Conservation (phyloP, 2,888 invertebrate genomes). For the Plutella xylostella region DNA sequence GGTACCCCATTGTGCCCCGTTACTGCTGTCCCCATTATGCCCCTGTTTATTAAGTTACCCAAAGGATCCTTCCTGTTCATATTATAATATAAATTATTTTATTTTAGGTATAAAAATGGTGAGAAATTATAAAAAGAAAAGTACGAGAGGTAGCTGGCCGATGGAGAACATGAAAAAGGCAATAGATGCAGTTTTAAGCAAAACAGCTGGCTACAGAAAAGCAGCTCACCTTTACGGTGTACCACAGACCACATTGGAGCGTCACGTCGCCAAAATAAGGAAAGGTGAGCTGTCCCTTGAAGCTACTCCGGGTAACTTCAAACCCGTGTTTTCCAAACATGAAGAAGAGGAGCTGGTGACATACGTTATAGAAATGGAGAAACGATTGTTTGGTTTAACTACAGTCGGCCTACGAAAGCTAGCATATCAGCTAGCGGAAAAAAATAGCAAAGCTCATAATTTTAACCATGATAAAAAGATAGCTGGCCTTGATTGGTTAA, state of each 20-base stretch:
- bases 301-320: conserved; percentile 10
- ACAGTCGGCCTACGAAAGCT: conserved; percentile 15
- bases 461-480: conserved; percentile 17
- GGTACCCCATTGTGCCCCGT: no score
- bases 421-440: conserved; percentile 20
- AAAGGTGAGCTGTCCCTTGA: conserved; percentile 12
- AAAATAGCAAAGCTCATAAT: conserved; percentile 18
- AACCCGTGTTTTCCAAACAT: conserved; percentile 14
- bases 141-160: no score
- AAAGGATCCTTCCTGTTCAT: no score
- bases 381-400: conserved; percentile 19
- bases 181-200: no score
- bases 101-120: no score
- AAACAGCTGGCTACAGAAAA: no score
- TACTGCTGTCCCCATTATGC: no score
- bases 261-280: conserved; percentile 13
- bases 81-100: no score
- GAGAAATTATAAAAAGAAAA: no score
- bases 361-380: conserved; percentile 21
- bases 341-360: conserved; percentile 19
- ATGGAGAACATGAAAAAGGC: no score
- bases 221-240: conserved; percentile 2
- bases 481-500: conserved; percentile 13
- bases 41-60: no score
- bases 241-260: conserved; percentile 10